Conservation (phyloP, 2,797 vertebrate genomes). For the Premnoplex brunnescens region DNA sequence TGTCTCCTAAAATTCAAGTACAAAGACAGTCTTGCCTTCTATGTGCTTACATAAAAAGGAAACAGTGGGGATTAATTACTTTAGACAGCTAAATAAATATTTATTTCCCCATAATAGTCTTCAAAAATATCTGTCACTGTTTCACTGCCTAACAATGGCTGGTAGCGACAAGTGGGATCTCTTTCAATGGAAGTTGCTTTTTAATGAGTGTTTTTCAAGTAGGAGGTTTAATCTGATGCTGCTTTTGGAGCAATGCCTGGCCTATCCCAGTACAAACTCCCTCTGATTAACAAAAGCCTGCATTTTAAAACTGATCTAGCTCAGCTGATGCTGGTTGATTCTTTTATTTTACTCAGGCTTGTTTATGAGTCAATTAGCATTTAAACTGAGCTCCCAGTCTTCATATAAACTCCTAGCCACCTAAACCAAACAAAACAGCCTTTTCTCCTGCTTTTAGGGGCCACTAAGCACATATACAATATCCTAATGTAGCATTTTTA, state of each 20-base stretch:
- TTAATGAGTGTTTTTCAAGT: conserved; percentile 50
- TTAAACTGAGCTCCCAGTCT: conserved; percentile 43
- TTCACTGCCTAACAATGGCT: conserved; percentile 56
- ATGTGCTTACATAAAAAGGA: conserved; percentile 71
- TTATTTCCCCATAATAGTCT: conserved; percentile 71
- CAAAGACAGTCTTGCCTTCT: conserved; percentile 65
- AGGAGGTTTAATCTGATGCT: conserved; percentile 46
- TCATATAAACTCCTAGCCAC: not conserved
- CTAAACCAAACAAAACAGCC: conserved; percentile 22
- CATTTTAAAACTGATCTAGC: conserved; percentile 54
- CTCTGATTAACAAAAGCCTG: conserved; percentile 58
- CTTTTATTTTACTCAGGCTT: conserved; percentile 55
- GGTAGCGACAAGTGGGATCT: conserved; percentile 30
- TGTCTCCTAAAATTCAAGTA: conserved; percentile 51
- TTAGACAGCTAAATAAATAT: conserved; percentile 71
- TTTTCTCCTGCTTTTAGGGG: conserved; percentile 4
- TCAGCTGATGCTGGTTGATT: conserved; percentile 49
- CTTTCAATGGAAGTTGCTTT: conserved; percentile 47
- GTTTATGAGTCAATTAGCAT: conserved; percentile 64
- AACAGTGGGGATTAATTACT: conserved; percentile 69
- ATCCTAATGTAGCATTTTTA: not conserved
- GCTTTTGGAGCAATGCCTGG: conserved; percentile 42
- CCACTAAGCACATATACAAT: not conserved
- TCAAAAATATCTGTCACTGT: conserved; percentile 70
- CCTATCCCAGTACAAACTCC: conserved; percentile 57